Evolutionary conservation across 2,797 vertebrate species (phyloP), one percentile per base, ranked within the genome.

Genomic region (Arnoldichthys spilopterus): DNA sequence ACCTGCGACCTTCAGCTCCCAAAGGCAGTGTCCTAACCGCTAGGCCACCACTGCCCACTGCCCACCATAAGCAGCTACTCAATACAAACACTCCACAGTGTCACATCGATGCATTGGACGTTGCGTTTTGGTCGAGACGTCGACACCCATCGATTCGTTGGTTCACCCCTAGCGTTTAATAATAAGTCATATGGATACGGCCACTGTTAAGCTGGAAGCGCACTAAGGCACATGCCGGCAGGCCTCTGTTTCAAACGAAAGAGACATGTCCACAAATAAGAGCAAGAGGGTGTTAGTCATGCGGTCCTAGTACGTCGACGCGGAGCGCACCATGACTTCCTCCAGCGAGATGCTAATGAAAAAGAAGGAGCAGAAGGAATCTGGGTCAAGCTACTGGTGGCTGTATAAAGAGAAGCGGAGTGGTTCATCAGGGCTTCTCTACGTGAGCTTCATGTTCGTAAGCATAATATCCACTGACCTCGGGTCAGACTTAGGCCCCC

Each of bases 231-330:
- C 28, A 18, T 7, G 15, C 51, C 59, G 62, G 16, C 32, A 49
- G 26, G 30, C n/a, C 26, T 70, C 2, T 12, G 22, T 20, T 13
- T 74, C 62, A n/a, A 79, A 61, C 32, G 58, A 53, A 77, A 59
- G 56, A 34, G 37, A 63, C 26, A 30, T 12, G 47, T 54, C 67
- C 43, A 59, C 28, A 49, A 79, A 74, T 71, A 45, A 81, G 76
- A 79, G 72, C 30, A 16, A 20, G 30, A 26, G 37, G 37, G 53
- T 47, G 71, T 70, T 62, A 51, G 73, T 68, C 47, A 56, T 63
- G n/a, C 37, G 28, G 34, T 22, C 47, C 51, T 34, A 54, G 56
- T 58, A 80, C 49, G 47, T 75, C 7, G 11, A 37, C 45, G 26
- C 74, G 43, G 4, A 76, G 22, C 15, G 22, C n/a, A 62, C 16